Conservation (phyloP, 2,888 invertebrate species). For the Drosophila quasianomalipes region DNA sequence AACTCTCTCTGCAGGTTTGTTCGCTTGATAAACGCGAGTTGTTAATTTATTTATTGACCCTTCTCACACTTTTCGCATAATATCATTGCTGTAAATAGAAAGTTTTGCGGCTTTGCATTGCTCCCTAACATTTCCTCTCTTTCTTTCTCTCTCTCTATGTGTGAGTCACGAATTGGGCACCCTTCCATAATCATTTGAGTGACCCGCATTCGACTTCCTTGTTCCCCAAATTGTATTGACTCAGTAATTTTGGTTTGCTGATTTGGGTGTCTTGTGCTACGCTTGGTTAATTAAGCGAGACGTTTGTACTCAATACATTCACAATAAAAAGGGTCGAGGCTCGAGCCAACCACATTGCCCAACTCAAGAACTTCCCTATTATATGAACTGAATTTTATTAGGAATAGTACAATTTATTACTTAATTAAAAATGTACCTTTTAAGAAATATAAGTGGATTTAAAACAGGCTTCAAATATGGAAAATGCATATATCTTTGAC, state of each 20-base stretch:
- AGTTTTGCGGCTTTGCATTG: slow-evolving; percentile 43
- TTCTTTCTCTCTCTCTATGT: neutral
- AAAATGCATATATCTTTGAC: fast-evolving
- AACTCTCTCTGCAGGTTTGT: slow-evolving; percentile 39
- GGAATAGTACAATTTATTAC: slow-evolving; percentile 4
- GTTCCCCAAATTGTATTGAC: slow-evolving; percentile 59
- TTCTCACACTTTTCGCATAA: slow-evolving; percentile 41
- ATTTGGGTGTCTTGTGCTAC: slow-evolving; percentile 62
- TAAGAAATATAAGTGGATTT: neutral
- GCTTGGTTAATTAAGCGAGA: slow-evolving; percentile 68
- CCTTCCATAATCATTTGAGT: slow-evolving; percentile 39
- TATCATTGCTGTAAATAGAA: slow-evolving; percentile 45
- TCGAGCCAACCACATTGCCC: slow-evolving; percentile 23
- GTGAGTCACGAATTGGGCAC: slow-evolving; percentile 15
- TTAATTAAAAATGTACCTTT: slow-evolving; percentile 1
- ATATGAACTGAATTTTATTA: neutral
- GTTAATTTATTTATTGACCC: slow-evolving; percentile 74
- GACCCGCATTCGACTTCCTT: slow-evolving; percentile 52
- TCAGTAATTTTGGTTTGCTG: slow-evolving; percentile 62
- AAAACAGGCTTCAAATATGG: neutral
- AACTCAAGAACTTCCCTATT: neutral
- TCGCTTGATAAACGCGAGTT: slow-evolving; percentile 44
- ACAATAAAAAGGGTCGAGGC: slow-evolving; percentile 9
- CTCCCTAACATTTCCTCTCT: neutral
- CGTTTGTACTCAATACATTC: slow-evolving; percentile 41